phyloP scores from a whole-genome alignment of 2,113 vertebrate species.

The Sphyrna mokarran region DNA sequence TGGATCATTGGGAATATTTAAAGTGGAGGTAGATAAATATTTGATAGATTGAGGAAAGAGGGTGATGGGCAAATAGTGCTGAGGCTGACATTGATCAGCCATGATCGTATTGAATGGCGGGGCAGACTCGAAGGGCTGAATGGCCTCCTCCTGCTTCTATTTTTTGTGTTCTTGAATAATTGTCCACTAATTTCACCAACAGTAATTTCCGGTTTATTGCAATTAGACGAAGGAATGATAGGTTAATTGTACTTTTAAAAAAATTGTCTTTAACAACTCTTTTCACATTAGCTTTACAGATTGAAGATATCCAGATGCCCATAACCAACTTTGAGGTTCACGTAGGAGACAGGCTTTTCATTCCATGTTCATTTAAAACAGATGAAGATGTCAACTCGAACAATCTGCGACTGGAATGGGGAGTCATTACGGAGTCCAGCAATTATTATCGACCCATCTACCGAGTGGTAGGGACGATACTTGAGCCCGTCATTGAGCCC shows the following conservation, averaged over 20 bases:
- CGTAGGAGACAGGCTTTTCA: slow-evolving; percentile 15
- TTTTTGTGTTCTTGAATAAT: background rate
- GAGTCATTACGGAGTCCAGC: background rate
- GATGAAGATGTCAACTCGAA: background rate
- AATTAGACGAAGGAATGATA: background rate
- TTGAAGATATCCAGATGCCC: background rate
- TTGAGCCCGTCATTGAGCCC: slow-evolving; percentile 7
- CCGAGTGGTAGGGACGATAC: background rate
- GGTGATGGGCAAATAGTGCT: too few species aligned
- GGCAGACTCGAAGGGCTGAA: too few species aligned
- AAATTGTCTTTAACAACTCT: background rate
- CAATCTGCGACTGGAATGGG: slow-evolving; percentile 31
- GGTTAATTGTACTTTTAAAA: background rate
- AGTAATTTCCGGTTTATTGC: background rate
- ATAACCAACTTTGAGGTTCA: background rate
- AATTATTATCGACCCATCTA: slow-evolving; percentile 9
- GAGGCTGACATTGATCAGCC: too few species aligned
- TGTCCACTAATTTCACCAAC: background rate
- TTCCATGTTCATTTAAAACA: slow-evolving; percentile 26
- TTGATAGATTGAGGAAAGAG: too few species aligned
- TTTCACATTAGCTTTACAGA: background rate
- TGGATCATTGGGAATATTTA: too few species aligned
- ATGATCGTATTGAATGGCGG: too few species aligned
- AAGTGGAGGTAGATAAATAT: too few species aligned
- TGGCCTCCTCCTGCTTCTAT: too few species aligned